Percentiles rank a stretch among this genome's conserved stretches.
Evolutionary conservation across 2,888 invertebrate species (phyloP).

Genomic region (Embidobia sp.): DNA sequence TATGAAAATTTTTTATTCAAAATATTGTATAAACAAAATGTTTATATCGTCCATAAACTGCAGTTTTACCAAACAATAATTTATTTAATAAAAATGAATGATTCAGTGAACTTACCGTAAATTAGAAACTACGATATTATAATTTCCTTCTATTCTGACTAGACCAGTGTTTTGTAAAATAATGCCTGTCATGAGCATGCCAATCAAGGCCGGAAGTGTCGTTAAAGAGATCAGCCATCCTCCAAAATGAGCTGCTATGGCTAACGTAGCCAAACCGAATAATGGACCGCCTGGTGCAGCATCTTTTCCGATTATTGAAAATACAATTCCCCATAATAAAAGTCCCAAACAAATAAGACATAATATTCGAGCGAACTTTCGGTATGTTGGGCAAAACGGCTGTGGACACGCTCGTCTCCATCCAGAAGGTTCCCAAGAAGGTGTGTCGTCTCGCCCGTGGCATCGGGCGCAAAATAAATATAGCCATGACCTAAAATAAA

Average conservation of each 20-base stretch:
- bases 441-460: constrained; percentile 86
- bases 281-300: constrained; percentile 93
- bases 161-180: constrained; percentile 88
- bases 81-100: too few relatives aligned
- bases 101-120: constrained; percentile 84
- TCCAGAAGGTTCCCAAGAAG: constrained; percentile 91
- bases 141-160: constrained; percentile 87
- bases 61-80: too few relatives aligned
- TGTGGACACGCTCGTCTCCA: constrained; percentile 92
- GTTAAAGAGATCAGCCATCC: constrained; percentile 91
- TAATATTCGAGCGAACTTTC: constrained; percentile 90
- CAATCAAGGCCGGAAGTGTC: constrained; percentile 91
- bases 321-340: constrained; percentile 89
- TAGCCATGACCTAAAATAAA: constrained; percentile 88
- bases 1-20: too few relatives aligned
- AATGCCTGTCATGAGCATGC: constrained; percentile 93
- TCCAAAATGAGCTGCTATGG: constrained; percentile 90
- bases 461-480: constrained; percentile 91
- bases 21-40: too few relatives aligned
- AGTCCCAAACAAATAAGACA: constrained; percentile 88
- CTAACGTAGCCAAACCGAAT: constrained; percentile 88
- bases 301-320: constrained; percentile 88
- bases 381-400: constrained; percentile 92
- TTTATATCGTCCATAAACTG: too few relatives aligned
- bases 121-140: constrained; percentile 86